Base-by-base conservation (phyloP, 2,113 vertebrate genomes). In the Odontophorus gujanensis region DNA sequence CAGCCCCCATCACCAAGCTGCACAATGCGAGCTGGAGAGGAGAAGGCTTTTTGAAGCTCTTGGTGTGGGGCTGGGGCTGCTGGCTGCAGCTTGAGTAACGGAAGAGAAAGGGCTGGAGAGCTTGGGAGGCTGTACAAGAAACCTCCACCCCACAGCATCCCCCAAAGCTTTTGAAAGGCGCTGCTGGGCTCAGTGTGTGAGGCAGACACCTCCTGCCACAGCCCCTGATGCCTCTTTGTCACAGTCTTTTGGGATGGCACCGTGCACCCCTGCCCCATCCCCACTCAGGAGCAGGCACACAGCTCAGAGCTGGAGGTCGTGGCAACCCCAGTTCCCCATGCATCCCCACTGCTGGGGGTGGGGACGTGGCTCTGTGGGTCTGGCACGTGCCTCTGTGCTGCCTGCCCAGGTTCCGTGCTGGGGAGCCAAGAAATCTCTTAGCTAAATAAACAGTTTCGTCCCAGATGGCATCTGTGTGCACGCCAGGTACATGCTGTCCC, bases 361-460 rank as follows among this genome's bases (percentile, higher is more conserved):
- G 19, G 55, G 55, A 58, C 18, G 18, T n/a, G 32, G 77, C 50
- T 66, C 42, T 42, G 30, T 17, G 81, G 82, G 13, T 34, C 83
- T 89, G 78, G 79, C 47, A 45, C 8, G 7, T 63, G 75, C 68
- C 25, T 47, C 77, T 21, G 50, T 76, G 87, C 93, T 30, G 18
- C 67, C 58, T 67, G 55, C 40, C 88, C 77, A 74, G 92, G 81
- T 58, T 53, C 77, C 13, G 7, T 0, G 1, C 40, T 34, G 82
- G 53, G 38, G 9, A 95, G 95, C 93, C 92, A 94, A 96, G 92
- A 91, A 93, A 89, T 76, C 28, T 61, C n/a, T 85, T 90, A 82
- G 65, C 92, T 93, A 96, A 97, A 95, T 61, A 96, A 95, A 90
- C 85, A 81, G 38, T n/a, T 17, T 59, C 9, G 8, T 91, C 94